Conservation (phyloP, 2,797 vertebrate genomes). For the Nannoperca australis region DNA sequence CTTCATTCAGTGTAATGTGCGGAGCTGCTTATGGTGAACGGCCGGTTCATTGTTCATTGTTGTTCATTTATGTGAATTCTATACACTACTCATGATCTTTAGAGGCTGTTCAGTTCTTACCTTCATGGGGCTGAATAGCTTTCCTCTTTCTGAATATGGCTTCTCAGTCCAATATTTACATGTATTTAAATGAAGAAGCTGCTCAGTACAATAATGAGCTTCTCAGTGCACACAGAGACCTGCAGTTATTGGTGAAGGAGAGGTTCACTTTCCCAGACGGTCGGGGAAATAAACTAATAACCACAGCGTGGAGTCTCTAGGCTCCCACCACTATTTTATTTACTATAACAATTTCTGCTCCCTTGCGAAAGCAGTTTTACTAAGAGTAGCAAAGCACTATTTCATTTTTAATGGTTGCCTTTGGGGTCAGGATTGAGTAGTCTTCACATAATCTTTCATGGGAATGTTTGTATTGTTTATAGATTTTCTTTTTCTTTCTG, state of each 20-base stretch:
- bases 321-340: constrained; percentile 60
- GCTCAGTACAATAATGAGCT: constrained; percentile 45
- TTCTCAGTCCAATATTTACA: constrained; percentile 40
- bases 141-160: constrained; percentile 35
- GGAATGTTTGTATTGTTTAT: constrained; percentile 63
- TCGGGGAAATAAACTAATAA: constrained; percentile 56
- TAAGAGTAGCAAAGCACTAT: constrained; percentile 46
- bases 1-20: constrained; percentile 43
- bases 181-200: constrained; percentile 55
- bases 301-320: constrained; percentile 41
- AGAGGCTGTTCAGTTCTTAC: constrained; percentile 29
- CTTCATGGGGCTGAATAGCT: constrained; percentile 21
- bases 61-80: constrained; percentile 43
- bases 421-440: constrained; percentile 54
- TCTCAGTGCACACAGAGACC: constrained; percentile 27
- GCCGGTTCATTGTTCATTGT: constrained; percentile 41
- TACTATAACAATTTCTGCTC: constrained; percentile 58
- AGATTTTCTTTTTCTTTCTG: constrained; percentile 30
- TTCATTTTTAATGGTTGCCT: constrained; percentile 73
- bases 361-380: constrained; percentile 53
- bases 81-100: constrained; percentile 18
- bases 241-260: constrained; percentile 39
- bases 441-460: constrained; percentile 55
- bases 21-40: constrained; percentile 26
- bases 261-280: constrained; percentile 29